phyloP scores from a whole-genome alignment of 2,888 invertebrate genomes.

The Catocala nupta region DNA sequence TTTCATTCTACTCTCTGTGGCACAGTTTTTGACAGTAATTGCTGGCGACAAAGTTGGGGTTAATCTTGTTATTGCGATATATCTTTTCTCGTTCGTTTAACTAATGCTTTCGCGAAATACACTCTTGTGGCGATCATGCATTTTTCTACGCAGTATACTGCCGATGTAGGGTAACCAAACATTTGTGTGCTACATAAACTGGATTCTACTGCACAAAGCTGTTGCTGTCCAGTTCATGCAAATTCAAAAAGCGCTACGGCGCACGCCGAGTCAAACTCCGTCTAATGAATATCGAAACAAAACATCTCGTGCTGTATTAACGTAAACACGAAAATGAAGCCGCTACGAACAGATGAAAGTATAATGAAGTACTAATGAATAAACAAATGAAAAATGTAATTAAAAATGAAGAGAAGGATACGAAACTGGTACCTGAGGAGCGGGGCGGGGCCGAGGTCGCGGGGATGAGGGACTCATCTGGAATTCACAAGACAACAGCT shows the following conservation, averaged over 20 bases:
- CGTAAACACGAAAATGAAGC: slow-evolving; percentile 44
- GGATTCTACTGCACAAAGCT: slow-evolving; percentile 23
- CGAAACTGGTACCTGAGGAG: slow-evolving; percentile 82
- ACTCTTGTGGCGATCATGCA: slow-evolving; percentile 20
- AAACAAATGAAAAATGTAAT: slow-evolving; percentile 55
- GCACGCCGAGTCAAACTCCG: slow-evolving; percentile 27
- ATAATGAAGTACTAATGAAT: slow-evolving; percentile 52
- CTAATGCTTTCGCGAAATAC: slow-evolving; percentile 1
- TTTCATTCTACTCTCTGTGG: slow-evolving; percentile 52
- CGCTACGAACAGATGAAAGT: slow-evolving; percentile 44
- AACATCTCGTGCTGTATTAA: slow-evolving; percentile 40
- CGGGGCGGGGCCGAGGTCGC: slow-evolving; percentile 85
- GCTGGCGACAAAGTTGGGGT: slow-evolving; percentile 47
- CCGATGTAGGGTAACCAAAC: slow-evolving; percentile 19
- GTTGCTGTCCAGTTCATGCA: slow-evolving; percentile 39
- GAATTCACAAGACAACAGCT: slow-evolving; percentile 85
- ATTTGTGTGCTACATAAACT: slow-evolving; percentile 20
- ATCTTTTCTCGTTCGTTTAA: slow-evolving; percentile 20
- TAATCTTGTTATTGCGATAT: slow-evolving; percentile 31
- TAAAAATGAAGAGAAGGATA: slow-evolving; percentile 64
- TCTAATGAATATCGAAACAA: slow-evolving; percentile 43
- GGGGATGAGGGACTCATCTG: slow-evolving; percentile 86
- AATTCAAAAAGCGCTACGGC: slow-evolving; percentile 43
- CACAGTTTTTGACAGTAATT: slow-evolving; percentile 50
- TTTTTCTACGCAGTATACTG: slow-evolving; percentile 3